Evolutionary conservation across 2,797 vertebrate genomes (phyloP).

Genomic region (Enteromius treurensis): DNA sequence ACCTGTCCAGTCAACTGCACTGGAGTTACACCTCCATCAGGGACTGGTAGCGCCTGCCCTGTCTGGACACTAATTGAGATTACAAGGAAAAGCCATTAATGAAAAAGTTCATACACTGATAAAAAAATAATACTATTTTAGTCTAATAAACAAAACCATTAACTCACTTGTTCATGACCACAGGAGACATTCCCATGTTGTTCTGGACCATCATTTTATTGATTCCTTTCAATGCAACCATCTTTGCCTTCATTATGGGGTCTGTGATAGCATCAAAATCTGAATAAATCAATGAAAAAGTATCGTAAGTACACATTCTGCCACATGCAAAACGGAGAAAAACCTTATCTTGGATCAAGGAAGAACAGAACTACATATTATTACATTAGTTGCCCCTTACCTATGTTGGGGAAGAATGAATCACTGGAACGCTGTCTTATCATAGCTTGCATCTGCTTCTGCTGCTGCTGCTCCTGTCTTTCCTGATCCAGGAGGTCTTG

Average conservation of each 20-base stretch:
- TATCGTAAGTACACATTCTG: not conserved
- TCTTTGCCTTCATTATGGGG: conserved; percentile 99
- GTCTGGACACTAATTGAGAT: conserved; percentile 85
- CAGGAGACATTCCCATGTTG: conserved; percentile 93
- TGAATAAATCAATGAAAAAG: conserved; percentile 60
- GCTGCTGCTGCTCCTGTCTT: conserved; percentile 96
- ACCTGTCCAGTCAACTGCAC: conserved; percentile 89
- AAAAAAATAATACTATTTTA: not conserved
- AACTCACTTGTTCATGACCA: conserved; percentile 94
- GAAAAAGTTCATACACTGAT: not conserved
- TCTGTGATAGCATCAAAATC: conserved; percentile 98
- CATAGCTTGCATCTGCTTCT: conserved; percentile 99
- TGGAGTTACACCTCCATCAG: conserved; percentile 81
- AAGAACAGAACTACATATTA: not conserved
- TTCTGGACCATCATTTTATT: conserved; percentile 99
- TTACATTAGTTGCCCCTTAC: conserved; percentile 72
- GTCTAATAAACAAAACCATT: not conserved
- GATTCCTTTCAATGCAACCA: conserved; percentile 98
- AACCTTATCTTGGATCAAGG: not conserved
- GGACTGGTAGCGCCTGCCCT: conserved; percentile 72
- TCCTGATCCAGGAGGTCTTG: conserved; percentile 98
- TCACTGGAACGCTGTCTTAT: conserved; percentile 94
- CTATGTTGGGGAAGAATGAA: conserved; percentile 96
- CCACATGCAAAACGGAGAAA: not conserved
- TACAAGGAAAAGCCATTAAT: not conserved